Conservation (phyloP, 2,797 vertebrate species). For the Gambusia yucatana region DNA sequence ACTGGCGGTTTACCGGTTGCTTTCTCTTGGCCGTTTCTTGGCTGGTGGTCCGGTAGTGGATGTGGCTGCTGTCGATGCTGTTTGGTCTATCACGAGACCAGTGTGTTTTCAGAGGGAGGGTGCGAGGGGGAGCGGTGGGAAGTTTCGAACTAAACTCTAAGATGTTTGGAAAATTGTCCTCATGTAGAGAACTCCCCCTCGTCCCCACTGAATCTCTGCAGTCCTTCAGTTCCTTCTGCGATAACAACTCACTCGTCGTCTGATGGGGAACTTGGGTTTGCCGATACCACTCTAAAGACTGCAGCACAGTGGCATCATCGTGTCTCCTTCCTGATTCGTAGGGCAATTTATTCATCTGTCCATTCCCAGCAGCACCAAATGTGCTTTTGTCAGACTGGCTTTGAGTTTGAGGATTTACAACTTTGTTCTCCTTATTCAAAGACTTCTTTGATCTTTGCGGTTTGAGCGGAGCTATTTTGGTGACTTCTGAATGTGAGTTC, state of each 20-base stretch:
- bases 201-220: constrained; percentile 32
- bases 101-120: constrained; percentile 77
- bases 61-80: constrained; percentile 75
- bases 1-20: constrained; percentile 83
- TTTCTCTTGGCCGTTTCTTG: constrained; percentile 82
- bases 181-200: constrained; percentile 46
- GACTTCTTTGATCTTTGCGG: constrained; percentile 84
- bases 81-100: constrained; percentile 75
- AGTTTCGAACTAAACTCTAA: constrained; percentile 54
- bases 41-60: constrained; percentile 73
- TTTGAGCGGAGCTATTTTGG: constrained; percentile 81
- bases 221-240: constrained; percentile 59
- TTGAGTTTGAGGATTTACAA: constrained; percentile 49
- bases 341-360: constrained; percentile 49
- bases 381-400: constrained; percentile 39
- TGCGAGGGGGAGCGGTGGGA: constrained; percentile 69
- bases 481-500: constrained; percentile 62
- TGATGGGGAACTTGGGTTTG: constrained; percentile 32
- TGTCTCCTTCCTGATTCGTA: constrained; percentile 48
- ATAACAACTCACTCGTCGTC: constrained; percentile 27
- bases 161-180: constrained; percentile 56
- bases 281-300: constrained; percentile 21
- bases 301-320: constrained; percentile 28
- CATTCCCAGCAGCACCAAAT: constrained; percentile 37
- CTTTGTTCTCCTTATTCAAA: constrained; percentile 77